Evolutionary conservation across 2,888 invertebrate species (phyloP).

Genomic region (Criorhina ranunculi): DNA sequence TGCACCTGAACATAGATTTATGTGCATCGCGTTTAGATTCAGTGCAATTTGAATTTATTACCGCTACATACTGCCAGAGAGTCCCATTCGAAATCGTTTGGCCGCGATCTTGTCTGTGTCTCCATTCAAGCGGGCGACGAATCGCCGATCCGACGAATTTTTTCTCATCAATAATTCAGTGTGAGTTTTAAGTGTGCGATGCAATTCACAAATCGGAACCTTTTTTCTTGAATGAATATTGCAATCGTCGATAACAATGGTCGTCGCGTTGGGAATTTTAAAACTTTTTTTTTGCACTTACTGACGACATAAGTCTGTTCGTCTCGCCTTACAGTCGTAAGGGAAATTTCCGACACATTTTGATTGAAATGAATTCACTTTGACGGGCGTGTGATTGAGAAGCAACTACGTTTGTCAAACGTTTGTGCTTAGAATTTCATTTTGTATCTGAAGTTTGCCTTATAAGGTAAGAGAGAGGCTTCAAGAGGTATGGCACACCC

Average conservation of each 20-base stretch:
- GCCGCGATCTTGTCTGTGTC: conserved; percentile 39
- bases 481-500: conserved; percentile 56
- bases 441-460: conserved; percentile 21
- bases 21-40: conserved; percentile 62
- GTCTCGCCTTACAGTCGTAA: too few species aligned
- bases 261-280: conserved; percentile 58
- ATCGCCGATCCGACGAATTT: conserved; percentile 33
- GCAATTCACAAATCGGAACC: conserved; percentile 51
- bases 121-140: conserved; percentile 48
- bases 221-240: conserved; percentile 68
- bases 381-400: conserved; percentile 60
- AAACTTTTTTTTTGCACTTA: neutral
- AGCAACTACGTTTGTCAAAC: conserved; percentile 49
- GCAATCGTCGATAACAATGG: conserved; percentile 16
- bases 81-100: conserved; percentile 30
- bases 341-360: conserved; percentile 64
- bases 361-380: conserved; percentile 65
- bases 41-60: conserved; percentile 72
- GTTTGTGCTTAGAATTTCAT: conserved; percentile 70
- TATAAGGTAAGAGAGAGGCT: conserved; percentile 27
- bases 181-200: conserved; percentile 57
- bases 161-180: conserved; percentile 71
- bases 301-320: too few species aligned
- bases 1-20: conserved; percentile 67
- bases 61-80: conserved; percentile 37